Evolutionary conservation across 2,113 vertebrate species (phyloP).

Genomic region (Pholis gunnellus): DNA sequence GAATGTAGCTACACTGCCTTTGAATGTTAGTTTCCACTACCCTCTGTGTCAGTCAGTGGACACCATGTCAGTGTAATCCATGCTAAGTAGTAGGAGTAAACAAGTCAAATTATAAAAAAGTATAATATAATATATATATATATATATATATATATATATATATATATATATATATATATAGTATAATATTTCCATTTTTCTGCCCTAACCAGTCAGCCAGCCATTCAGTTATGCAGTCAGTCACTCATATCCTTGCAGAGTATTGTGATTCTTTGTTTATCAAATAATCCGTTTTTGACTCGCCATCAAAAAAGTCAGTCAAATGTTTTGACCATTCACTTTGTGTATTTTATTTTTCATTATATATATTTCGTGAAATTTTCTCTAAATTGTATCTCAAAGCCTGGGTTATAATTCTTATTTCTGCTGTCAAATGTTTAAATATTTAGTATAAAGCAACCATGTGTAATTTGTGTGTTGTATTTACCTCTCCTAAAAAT

Average conservation of each 20-base stretch:
- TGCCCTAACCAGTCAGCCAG: neutral
- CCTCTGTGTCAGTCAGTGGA: neutral
- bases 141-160: too few relatives aligned
- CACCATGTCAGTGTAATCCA: neutral
- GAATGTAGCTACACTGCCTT: neutral
- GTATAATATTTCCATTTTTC: neutral
- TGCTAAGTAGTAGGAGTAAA: neutral
- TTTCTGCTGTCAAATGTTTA: neutral
- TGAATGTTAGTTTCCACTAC: neutral
- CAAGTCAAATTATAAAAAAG: neutral
- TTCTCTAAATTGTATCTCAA: neutral
- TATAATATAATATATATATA: too few relatives aligned
- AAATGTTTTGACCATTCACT: too few relatives aligned
- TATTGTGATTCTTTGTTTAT: neutral
- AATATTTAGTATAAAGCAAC: neutral
- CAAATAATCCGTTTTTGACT: neutral
- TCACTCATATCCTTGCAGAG: neutral
- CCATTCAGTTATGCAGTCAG: neutral
- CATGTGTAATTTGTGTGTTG: neutral
- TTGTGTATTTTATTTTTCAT: neutral
- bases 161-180: too few relatives aligned
- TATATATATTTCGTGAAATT: neutral
- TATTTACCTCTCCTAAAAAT: neutral
- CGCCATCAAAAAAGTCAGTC: neutral
- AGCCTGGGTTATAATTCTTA: neutral